Percentiles rank a stretch among this genome's conserved stretches.
Conservation (phyloP, 1,140 invertebrate genomes). For the Mamestra configurata region DNA sequence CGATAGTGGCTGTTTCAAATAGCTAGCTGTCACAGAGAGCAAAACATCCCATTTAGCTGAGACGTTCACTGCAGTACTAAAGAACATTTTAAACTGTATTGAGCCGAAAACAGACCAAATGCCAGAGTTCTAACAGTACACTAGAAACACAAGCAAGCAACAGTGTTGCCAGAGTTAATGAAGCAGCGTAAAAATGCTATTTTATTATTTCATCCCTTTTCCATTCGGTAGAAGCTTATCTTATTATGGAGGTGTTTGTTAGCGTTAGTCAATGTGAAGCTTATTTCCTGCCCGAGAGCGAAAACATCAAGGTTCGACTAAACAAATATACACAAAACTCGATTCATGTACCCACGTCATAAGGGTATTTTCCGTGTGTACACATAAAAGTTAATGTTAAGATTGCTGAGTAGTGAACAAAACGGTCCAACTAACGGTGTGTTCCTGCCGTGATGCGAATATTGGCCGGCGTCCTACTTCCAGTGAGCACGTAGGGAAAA, state of each 20-base stretch:
- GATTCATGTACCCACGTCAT: constrained; percentile 47
- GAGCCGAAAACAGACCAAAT: constrained; percentile 2
- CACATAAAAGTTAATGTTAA: constrained; percentile 62
- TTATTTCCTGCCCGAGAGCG: constrained; percentile 29
- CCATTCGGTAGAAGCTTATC: constrained; percentile 34
- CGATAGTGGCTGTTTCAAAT: not conserved
- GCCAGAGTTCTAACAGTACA: not conserved
- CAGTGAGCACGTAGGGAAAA: constrained; percentile 41
- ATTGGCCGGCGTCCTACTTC: constrained; percentile 38
- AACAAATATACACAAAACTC: constrained; percentile 48
- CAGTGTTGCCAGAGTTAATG: constrained; percentile 5
- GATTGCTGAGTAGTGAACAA: constrained; percentile 55
- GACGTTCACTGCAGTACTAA: constrained; percentile 7
- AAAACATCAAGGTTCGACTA: constrained; percentile 35
- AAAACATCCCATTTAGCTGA: constrained; percentile 9
- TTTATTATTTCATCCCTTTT: constrained; percentile 42
- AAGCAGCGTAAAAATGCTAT: constrained; percentile 21
- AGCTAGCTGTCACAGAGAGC: constrained; percentile 12
- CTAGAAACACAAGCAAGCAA: not conserved
- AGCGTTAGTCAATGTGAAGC: constrained; percentile 38
- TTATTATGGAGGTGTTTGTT: constrained; percentile 32
- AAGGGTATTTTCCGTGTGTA: constrained; percentile 43
- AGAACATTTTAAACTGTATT: constrained; percentile 10
- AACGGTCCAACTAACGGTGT: constrained; percentile 48
- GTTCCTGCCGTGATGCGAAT: constrained; percentile 44